phyloP scores from a whole-genome alignment of 2,113 vertebrate species.

The Abramis brama region DNA sequence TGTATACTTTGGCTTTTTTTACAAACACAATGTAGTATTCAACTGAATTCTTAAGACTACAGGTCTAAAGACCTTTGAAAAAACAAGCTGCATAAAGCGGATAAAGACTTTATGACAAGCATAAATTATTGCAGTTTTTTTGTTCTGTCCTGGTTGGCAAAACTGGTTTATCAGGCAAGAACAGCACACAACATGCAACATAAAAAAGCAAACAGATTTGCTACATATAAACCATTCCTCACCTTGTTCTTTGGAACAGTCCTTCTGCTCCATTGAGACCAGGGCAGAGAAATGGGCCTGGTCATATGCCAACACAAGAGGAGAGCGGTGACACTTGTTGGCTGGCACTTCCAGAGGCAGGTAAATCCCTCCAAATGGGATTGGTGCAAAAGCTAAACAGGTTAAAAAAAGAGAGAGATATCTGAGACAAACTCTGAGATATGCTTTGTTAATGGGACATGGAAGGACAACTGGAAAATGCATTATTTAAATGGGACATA shows the following conservation, averaged over 20 bases:
- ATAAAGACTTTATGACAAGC: neutral
- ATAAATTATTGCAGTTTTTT: neutral
- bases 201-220: neutral
- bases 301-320: slow-evolving; percentile 91
- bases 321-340: slow-evolving; percentile 90
- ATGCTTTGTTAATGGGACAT: neutral
- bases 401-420: neutral
- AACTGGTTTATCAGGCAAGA: slow-evolving; percentile 7
- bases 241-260: slow-evolving; percentile 92
- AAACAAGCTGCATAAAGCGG: neutral
- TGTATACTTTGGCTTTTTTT: neutral
- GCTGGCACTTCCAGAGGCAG: slow-evolving; percentile 92
- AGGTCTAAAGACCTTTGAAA: neutral
- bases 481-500: neutral
- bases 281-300: slow-evolving; percentile 98
- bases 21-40: neutral
- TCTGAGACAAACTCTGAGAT: neutral
- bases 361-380: slow-evolving; percentile 96
- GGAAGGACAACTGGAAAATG: neutral
- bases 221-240: neutral
- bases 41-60: neutral
- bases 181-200: neutral
- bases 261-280: slow-evolving; percentile 97
- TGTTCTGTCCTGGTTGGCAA: neutral
- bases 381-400: slow-evolving; percentile 90